Conservation (phyloP, 2,888 invertebrate species). For the Dynastes hyllus region DNA sequence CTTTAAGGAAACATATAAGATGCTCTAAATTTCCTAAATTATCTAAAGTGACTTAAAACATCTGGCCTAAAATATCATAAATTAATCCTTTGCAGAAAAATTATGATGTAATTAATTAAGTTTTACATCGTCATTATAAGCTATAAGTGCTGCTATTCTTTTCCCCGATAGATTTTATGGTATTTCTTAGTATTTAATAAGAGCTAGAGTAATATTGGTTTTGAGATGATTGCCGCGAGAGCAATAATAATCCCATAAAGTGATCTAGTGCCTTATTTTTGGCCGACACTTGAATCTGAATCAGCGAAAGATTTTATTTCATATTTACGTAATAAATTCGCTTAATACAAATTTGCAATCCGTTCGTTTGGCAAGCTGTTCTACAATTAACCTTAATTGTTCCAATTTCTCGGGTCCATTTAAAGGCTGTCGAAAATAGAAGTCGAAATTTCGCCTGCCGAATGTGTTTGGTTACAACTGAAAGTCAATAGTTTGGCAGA, state of each 20-base stretch:
- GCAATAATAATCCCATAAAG: background rate
- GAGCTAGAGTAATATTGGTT: no score
- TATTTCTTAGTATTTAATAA: no score
- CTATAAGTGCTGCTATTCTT: no score
- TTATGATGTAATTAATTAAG: no score
- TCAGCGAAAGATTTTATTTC: constrained; percentile 21
- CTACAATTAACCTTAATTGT: constrained; percentile 31
- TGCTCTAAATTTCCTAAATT: no score
- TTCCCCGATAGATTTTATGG: no score
- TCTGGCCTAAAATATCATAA: no score
- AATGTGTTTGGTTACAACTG: constrained; percentile 19
- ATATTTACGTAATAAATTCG: constrained; percentile 31
- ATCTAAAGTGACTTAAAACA: no score
- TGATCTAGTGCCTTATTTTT: constrained; percentile 7
- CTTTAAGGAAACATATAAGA: no score
- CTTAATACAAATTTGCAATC: constrained; percentile 26
- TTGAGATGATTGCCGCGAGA: no score
- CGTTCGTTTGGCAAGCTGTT: constrained; percentile 20
- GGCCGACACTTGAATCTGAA: constrained; percentile 1
- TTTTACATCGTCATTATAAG: no score
- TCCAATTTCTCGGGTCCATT: constrained; percentile 29
- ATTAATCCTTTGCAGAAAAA: no score
- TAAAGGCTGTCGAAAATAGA: constrained; percentile 39
- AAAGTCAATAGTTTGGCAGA: constrained; percentile 41
- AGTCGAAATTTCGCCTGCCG: constrained; percentile 17